Evolutionary conservation across 2,113 vertebrate species (phyloP).

Genomic region (Saccopteryx leptura): DNA sequence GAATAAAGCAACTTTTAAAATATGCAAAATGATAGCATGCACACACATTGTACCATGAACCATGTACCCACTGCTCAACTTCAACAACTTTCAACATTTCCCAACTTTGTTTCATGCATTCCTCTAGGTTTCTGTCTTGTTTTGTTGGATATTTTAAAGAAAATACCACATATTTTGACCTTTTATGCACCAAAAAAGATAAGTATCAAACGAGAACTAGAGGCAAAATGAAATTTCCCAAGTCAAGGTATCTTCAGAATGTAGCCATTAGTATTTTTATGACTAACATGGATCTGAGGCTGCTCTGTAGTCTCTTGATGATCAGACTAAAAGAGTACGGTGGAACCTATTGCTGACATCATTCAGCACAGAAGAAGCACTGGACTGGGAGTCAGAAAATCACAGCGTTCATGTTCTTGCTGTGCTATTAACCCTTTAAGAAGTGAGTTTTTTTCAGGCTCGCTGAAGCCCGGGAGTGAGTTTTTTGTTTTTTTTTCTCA

Average conservation of each 20-base stretch:
- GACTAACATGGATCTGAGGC: neutral
- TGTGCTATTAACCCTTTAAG: neutral
- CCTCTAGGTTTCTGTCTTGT: conserved; percentile 39
- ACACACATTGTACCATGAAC: conserved; percentile 53
- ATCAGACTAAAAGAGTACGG: conserved; percentile 36
- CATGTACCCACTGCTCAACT: neutral
- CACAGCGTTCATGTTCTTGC: neutral
- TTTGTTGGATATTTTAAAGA: conserved; percentile 48
- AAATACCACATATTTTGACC: neutral
- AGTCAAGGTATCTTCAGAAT: conserved; percentile 17
- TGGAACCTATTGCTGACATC: conserved; percentile 3
- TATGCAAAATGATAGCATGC: conserved; percentile 18
- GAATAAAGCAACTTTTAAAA: conserved; percentile 53
- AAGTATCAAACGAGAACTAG: conserved; percentile 46
- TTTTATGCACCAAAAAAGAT: conserved; percentile 18
- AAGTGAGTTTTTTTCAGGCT: too few relatives aligned
- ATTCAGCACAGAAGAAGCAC: neutral
- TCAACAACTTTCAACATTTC: conserved; percentile 43
- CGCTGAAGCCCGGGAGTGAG: too few relatives aligned
- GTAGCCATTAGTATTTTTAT: conserved; percentile 5
- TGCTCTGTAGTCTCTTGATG: neutral
- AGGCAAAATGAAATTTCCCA: conserved; percentile 63
- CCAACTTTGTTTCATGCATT: neutral
- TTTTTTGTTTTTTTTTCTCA: too few relatives aligned
- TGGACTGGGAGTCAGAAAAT: neutral